Evolutionary conservation across 2,113 vertebrate species (phyloP).

Genomic region (Corythornis vintsioides): DNA sequence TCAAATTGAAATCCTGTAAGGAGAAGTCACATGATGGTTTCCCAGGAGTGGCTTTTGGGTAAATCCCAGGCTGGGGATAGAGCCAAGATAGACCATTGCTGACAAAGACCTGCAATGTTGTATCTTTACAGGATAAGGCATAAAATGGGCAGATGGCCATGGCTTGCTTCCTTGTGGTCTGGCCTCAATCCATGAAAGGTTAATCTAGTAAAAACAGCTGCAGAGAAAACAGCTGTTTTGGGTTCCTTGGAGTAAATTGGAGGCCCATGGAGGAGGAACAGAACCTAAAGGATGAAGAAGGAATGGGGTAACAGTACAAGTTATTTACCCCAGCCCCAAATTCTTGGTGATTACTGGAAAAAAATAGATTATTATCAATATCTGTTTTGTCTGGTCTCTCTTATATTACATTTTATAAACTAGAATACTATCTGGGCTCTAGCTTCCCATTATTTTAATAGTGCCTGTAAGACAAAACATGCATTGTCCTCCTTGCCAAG

Average conservation of each 20-base stretch:
- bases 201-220: background rate
- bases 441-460: background rate
- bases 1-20: background rate
- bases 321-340: background rate
- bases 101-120: background rate
- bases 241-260: background rate
- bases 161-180: conserved; percentile 28
- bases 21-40: background rate
- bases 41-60: background rate
- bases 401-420: background rate
- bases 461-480: background rate
- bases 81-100: background rate
- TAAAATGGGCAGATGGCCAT: background rate
- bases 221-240: background rate
- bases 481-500: background rate
- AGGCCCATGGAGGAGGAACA: background rate
- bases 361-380: background rate
- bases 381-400: background rate
- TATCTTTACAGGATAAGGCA: conserved; percentile 9
- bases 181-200: conserved; percentile 2
- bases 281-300: background rate
- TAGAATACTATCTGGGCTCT: background rate
- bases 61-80: background rate
- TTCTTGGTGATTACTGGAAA: background rate
- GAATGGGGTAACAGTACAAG: background rate